A percentile compares a stretch with the other conserved stretches of the same genome.
Evolutionary conservation across 35 echinoderm and acorn worm species (phyloP).

Genomic region (Anneissia japonica): DNA sequence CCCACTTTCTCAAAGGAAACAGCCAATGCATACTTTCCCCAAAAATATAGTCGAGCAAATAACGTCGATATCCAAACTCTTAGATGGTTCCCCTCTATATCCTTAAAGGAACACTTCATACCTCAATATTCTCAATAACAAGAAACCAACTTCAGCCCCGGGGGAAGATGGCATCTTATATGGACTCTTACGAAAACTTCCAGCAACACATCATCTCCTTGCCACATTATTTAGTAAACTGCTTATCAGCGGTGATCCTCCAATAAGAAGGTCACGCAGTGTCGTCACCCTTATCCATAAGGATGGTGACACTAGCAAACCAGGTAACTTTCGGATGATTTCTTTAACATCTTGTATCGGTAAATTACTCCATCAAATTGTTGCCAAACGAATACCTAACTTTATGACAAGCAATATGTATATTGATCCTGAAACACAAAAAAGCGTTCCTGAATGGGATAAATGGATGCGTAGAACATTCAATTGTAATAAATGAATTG

Average conservation of each 20-base stretch:
- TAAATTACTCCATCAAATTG: constrained; percentile 19
- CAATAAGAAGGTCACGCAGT: constrained; percentile 6
- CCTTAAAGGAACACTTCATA: too few relatives aligned
- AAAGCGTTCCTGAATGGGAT: not conserved
- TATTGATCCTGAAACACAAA: not conserved
- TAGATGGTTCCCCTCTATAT: too few relatives aligned
- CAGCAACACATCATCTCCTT: constrained; percentile 13
- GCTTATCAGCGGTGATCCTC: not conserved
- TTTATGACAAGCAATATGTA: constrained; percentile 5
- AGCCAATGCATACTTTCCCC: too few relatives aligned
- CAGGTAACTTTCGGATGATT: constrained; percentile 29
- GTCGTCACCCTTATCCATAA: too few relatives aligned
- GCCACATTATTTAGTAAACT: constrained; percentile 22
- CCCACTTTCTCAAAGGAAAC: too few relatives aligned
- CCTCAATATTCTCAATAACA: too few relatives aligned
- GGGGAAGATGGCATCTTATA: not conserved
- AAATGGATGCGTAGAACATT: constrained; percentile 30
- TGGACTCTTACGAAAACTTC: not conserved
- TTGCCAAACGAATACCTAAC: constrained; percentile 17
- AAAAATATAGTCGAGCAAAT: too few relatives aligned
- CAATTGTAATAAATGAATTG: constrained; percentile 5
- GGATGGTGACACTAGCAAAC: constrained; percentile 24
- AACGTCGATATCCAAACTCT: too few relatives aligned
- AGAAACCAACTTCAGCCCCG: constrained; percentile 18
- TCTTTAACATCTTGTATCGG: constrained; percentile 6